Conservation (phyloP, 1,140 invertebrate genomes). For the Solenopsis invicta region DNA sequence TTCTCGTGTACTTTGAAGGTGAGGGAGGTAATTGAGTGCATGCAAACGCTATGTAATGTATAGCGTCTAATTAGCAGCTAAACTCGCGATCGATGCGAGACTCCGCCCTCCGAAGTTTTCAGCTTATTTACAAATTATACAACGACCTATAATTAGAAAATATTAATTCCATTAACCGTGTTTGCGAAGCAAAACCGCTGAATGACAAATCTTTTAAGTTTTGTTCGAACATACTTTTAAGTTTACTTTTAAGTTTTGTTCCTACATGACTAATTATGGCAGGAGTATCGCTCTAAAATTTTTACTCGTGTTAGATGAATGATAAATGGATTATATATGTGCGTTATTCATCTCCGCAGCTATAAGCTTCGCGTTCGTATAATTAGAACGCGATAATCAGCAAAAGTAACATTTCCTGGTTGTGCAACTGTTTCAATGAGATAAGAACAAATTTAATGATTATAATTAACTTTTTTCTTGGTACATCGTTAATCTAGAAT, state of each 20-base stretch:
- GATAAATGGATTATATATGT: constrained; percentile 30
- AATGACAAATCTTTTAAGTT: constrained; percentile 2
- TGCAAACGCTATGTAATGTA: constrained; percentile 50
- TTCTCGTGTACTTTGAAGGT: constrained; percentile 27
- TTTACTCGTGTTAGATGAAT: neutral
- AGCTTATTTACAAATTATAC: constrained; percentile 51
- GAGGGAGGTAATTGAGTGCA: constrained; percentile 40
- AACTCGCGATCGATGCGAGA: constrained; percentile 55
- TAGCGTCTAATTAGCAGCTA: constrained; percentile 56
- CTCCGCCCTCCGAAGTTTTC: constrained; percentile 34
- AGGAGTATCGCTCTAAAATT: constrained; percentile 1
- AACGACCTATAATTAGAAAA: constrained; percentile 17
- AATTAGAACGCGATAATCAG: constrained; percentile 42
- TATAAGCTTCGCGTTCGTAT: neutral
- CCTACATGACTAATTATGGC: constrained; percentile 34
- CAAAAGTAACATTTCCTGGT: constrained; percentile 20
- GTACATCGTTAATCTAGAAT: neutral
- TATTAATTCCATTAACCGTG: constrained; percentile 18
- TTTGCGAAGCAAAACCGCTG: neutral
- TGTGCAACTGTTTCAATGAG: neutral
- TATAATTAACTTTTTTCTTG: neutral
- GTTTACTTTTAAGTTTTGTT: constrained; percentile 24
- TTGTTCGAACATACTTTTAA: constrained; percentile 12
- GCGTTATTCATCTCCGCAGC: neutral
- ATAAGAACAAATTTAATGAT: constrained; percentile 19